phyloP scores from a whole-genome alignment of 53 echinoderm and acorn worm species.

The Astropecten irregularis region DNA sequence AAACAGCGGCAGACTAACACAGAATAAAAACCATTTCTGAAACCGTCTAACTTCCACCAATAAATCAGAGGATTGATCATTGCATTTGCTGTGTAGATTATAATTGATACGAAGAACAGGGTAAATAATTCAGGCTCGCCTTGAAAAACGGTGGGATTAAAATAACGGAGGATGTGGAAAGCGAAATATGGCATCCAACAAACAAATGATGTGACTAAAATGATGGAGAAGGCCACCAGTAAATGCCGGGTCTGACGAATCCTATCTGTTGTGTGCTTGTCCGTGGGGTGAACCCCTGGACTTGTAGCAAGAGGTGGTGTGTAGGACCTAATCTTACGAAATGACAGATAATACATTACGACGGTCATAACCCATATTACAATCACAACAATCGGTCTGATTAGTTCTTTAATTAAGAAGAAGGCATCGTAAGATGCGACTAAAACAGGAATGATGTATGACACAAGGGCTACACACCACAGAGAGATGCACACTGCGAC shows the following conservation, averaged over 20 bases:
- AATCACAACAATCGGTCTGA: neutral
- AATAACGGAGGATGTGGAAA: neutral
- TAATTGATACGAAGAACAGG: too few relatives aligned
- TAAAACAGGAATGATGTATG: neutral
- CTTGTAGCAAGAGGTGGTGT: neutral
- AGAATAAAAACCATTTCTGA: neutral
- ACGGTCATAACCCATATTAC: neutral
- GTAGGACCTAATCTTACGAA: neutral
- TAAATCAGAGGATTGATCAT: neutral
- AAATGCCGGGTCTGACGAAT: neutral
- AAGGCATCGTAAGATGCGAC: neutral
- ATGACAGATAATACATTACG: neutral
- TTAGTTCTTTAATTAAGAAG: too few relatives aligned
- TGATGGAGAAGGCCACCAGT: neutral
- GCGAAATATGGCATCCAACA: neutral
- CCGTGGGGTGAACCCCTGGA: neutral
- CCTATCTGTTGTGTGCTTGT: neutral
- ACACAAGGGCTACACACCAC: neutral
- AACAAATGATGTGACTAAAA: neutral
- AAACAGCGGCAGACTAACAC: neutral
- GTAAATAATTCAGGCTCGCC: neutral
- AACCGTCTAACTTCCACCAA: neutral
- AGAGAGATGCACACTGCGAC: neutral
- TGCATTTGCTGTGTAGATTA: too few relatives aligned
- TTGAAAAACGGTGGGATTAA: neutral